These are phyloP conservation scores for Astropecten irregularis DNA, from an alignment of 53 echinoderm and acorn worm genomes.

Conservation along the genomic window DNA sequence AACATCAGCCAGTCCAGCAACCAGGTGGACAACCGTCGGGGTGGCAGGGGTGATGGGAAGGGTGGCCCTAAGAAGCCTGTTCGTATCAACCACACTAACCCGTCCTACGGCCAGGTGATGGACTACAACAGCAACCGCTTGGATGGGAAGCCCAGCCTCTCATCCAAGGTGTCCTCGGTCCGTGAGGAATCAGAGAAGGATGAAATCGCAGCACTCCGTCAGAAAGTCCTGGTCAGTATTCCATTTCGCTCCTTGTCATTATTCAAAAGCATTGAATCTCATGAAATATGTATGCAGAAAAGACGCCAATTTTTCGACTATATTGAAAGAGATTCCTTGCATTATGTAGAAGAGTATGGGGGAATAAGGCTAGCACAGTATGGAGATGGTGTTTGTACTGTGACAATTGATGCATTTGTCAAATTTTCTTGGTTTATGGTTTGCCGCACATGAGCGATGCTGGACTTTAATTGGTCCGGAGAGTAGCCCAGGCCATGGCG, in stretches of 20 bases:
- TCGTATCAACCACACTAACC: slow-evolving; percentile 46
- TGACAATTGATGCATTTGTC: too few species aligned
- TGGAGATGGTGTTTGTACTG: too few species aligned
- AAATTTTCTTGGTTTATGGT: too few species aligned
- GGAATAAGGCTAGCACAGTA: too few species aligned
- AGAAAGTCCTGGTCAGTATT: slow-evolving; percentile 72
- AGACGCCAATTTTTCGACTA: too few species aligned
- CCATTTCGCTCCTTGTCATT: not conserved
- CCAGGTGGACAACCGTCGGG: slow-evolving; percentile 18
- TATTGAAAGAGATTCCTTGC: too few species aligned
- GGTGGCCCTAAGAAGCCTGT: slow-evolving; percentile 34
- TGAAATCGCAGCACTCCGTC: slow-evolving; percentile 59
- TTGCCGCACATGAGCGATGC: too few species aligned
- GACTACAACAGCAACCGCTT: slow-evolving; percentile 50
- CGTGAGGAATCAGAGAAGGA: slow-evolving; percentile 65
- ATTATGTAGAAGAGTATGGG: too few species aligned
- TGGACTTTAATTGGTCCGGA: too few species aligned
- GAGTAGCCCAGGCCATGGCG: too few species aligned
- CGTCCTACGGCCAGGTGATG: slow-evolving; percentile 39
- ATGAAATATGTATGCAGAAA: too few species aligned
- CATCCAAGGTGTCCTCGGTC: slow-evolving; percentile 71
- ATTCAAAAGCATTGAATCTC: not conserved
- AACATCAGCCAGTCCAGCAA: slow-evolving; percentile 58
- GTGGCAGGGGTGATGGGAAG: not conserved
- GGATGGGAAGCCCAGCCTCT: slow-evolving; percentile 37